A percentile compares a stretch with the other conserved stretches of the same genome.
phyloP scores from a whole-genome alignment of 2,113 vertebrate genomes.

The Panthera uncia region DNA sequence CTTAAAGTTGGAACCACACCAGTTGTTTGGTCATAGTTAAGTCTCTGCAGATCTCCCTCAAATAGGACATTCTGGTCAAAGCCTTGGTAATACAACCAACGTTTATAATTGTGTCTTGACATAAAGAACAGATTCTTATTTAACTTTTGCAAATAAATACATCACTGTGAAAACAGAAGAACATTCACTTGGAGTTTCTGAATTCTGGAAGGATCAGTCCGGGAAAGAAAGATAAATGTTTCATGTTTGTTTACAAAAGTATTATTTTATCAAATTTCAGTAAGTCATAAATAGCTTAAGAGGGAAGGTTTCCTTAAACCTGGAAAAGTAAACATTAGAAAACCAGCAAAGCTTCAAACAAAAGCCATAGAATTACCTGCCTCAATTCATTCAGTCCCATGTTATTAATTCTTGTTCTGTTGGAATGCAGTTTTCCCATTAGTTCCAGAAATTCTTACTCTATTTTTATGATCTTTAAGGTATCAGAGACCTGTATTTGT shows the following conservation, averaged over 20 bases:
- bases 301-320: background rate
- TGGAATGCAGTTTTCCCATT: background rate
- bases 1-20: background rate
- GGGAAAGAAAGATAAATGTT: background rate
- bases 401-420: background rate
- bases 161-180: background rate
- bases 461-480: background rate
- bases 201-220: background rate
- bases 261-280: background rate
- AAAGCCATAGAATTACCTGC: background rate
- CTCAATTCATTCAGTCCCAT: background rate
- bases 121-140: background rate
- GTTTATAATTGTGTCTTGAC: background rate
- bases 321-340: background rate
- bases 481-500: background rate
- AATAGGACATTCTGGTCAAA: background rate
- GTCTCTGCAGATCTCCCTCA: background rate
- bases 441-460: background rate
- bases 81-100: background rate
- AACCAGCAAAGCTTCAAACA: background rate
- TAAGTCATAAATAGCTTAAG: background rate
- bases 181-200: background rate
- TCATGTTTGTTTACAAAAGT: background rate
- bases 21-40: background rate
- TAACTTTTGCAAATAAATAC: background rate